Percentiles rank a stretch among this genome's conserved stretches.
Evolutionary conservation across 2,113 vertebrate genomes (phyloP).

Genomic region (Eubucco bourcierii): DNA sequence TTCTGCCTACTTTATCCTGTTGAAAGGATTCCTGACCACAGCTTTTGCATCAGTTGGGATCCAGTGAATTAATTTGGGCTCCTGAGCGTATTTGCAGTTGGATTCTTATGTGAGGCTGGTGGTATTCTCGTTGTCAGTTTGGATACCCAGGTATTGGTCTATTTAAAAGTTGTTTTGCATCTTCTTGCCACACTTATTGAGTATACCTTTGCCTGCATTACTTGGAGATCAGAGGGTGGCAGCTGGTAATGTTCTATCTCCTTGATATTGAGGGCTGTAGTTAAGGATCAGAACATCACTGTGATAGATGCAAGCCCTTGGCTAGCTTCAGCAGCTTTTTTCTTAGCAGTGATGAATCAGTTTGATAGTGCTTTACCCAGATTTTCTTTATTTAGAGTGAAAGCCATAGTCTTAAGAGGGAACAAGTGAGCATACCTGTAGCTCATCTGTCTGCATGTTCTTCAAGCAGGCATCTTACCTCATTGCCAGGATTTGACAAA

Average conservation of each 20-base stretch:
- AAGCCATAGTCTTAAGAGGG: not conserved
- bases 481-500: not conserved
- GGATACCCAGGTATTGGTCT: not conserved
- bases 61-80: not conserved
- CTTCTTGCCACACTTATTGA: not conserved
- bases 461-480: not conserved
- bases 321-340: not conserved
- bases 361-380: not conserved
- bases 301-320: not conserved
- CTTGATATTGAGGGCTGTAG: not conserved
- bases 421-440: not conserved
- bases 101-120: not conserved
- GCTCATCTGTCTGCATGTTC: not conserved
- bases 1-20: conserved; percentile 30
- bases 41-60: not conserved
- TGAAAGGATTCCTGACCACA: conserved; percentile 43
- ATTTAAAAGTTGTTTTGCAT: not conserved
- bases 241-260: not conserved
- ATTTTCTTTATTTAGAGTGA: not conserved
- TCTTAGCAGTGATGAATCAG: not conserved
- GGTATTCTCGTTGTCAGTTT: not conserved
- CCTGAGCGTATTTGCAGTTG: not conserved
- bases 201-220: not conserved
- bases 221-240: not conserved
- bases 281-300: not conserved